Evolutionary conservation across 1,140 invertebrate genomes (phyloP).

Genomic region (Lepidurus packardi): DNA sequence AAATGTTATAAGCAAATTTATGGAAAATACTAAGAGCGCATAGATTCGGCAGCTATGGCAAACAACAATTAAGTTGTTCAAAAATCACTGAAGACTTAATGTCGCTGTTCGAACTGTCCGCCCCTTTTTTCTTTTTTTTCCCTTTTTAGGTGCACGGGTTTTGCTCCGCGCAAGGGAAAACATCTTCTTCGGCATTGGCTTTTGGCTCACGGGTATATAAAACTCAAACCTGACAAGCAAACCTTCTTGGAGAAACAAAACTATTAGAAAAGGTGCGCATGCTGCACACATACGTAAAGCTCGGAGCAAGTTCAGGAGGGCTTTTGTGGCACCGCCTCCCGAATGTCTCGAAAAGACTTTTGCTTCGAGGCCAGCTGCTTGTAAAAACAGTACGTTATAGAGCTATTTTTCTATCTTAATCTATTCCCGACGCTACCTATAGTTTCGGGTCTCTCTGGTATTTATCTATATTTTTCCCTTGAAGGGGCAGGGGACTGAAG

Average conservation of each 20-base stretch:
- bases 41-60: not conserved
- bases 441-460: not conserved
- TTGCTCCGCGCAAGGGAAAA: not conserved
- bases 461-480: not conserved
- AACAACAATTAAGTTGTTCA: not conserved
- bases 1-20: not conserved
- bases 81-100: slow-evolving; percentile 6
- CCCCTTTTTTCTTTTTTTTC: not conserved
- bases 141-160: not conserved
- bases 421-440: slow-evolving; percentile 18
- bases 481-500: not conserved
- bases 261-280: slow-evolving; percentile 5
- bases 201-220: not conserved
- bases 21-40: not conserved
- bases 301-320: slow-evolving; percentile 7
- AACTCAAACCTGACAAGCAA: not conserved
- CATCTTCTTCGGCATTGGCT: slow-evolving; percentile 12
- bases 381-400: not conserved
- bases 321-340: not conserved
- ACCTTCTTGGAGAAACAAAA: not conserved
- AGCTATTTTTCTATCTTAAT: slow-evolving; percentile 8
- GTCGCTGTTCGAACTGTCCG: not conserved
- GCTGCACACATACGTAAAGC: not conserved
- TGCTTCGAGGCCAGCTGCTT: not conserved
- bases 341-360: not conserved